Base-by-base conservation (phyloP, 2,113 vertebrate species). In the Indri indri region DNA sequence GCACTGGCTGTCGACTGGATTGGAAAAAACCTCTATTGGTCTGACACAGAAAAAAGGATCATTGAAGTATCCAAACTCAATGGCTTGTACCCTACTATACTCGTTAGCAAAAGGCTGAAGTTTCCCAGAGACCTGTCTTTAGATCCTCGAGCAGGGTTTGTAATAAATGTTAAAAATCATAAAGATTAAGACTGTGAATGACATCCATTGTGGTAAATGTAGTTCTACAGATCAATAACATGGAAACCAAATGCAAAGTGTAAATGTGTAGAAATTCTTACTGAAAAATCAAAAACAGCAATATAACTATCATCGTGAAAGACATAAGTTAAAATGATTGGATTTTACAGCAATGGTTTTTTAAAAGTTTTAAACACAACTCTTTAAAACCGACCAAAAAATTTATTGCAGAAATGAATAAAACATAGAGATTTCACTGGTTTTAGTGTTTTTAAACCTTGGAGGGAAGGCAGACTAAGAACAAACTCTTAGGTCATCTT, bases 11-110 rank as follows among this genome's bases (percentile, higher is more conserved):
- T 99, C 0, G 99, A 99, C 59, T 99, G 99, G 99, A 99, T 99
- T 95, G 99, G 99, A 82, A 99, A 99, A 98, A 99, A 99, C 96
- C 99, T 99, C 66, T 99, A 99, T 95, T 99, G 99, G 99, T 99
- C 99, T 97, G 99, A 99, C 68, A 99, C 99, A 9, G 99, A 99
- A 96, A 99, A 99, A 98, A 99, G 99, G 98, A 99, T 99, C n/a
- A 99, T 99, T 96, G 99, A 99, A 98, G 99, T 99, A 37, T 99
- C 99, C 45, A 99, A 99, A 98, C 99, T 99, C 87, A 99, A 98
- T 27, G 99, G 99, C 74, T 99, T 99, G 16, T 99, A 99, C 91
- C 99, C 99, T 8, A 99, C 99, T 0, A 98, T 99, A 77, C 99
- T 99, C 34, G 99, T 99, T 96, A 99, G 98, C 97, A 99, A 99